These are phyloP conservation scores for Apteryx mantelli DNA, from an alignment of 2,113 vertebrate genomes.

Conservation along the genomic window DNA sequence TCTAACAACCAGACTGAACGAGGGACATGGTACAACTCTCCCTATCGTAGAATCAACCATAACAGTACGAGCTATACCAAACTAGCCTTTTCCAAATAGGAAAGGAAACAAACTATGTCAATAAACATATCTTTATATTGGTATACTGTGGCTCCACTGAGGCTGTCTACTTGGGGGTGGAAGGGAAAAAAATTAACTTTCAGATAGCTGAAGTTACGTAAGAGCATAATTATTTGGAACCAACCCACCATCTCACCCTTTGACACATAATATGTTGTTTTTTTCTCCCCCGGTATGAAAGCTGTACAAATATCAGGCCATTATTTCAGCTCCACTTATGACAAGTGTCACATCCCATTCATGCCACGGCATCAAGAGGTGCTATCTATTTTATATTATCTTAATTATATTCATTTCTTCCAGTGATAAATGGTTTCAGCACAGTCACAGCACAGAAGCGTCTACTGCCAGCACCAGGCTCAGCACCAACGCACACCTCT, in stretches of 20 bases:
- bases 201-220: background rate
- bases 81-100: background rate
- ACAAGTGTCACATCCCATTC: background rate
- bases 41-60: background rate
- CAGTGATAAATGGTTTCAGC: background rate
- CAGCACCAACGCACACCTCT: background rate
- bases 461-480: background rate
- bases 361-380: background rate
- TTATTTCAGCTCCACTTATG: background rate
- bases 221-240: background rate
- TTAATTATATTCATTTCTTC: background rate
- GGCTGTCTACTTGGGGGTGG: background rate
- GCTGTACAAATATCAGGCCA: background rate
- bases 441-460: background rate
- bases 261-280: background rate
- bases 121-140: background rate
- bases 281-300: background rate
- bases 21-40: background rate
- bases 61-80: background rate
- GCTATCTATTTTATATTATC: background rate
- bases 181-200: background rate
- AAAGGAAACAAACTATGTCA: background rate
- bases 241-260: background rate
- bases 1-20: background rate
- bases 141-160: background rate